Evolutionary conservation across 1,140 invertebrate species (phyloP), one percentile per base, ranked within the genome.

Genomic region (Tetraneura akinire): DNA sequence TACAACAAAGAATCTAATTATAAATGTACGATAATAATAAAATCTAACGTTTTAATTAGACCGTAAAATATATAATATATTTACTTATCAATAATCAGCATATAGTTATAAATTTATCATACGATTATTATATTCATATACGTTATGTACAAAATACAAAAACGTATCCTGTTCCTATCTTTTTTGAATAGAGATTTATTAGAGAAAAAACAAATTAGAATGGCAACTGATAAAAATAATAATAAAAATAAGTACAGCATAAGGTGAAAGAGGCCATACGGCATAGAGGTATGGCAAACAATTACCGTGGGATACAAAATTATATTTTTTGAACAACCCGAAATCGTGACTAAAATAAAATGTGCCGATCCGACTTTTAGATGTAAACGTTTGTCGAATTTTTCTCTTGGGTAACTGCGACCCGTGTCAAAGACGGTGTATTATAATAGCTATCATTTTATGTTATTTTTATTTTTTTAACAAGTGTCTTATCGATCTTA

Each of bases 331-430:
- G 51, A 62, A 60, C 53, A 57, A n/a, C 37, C 74, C 53, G 55
- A 78, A 78, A 78, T 78, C 74, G 74, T 78, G 74, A 78, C 74
- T 78, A 18, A 78, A 62, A 60, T 62, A 60, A 57, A 76, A 76
- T 60, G 21, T 32, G n/a, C n/a, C 55, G n/a, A 78, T 78, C 74
- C 74, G 55, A 45, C 53, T 62, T 78, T 62, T 42, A 78, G 74
- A 78, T 78, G 37, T 62, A 47, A 62, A 78, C 74, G 55, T 51
- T 51, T 9, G 68, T 49, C 18, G 66, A 49, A 49, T 71, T 71
- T 51, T 45, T 60, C 32, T 47, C 53, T 78, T 49, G 53, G n/a
- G 32, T 45, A 76, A 76, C 73, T 42, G 26, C 74, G 21, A 57
- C 37, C 71, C 11, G 49, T 57, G 51, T 57, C 29, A 29, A 76